Evolutionary conservation across 2,797 vertebrate species (phyloP), one percentile per base, ranked within the genome.

Genomic region (Arrhamphus sclerolepis): DNA sequence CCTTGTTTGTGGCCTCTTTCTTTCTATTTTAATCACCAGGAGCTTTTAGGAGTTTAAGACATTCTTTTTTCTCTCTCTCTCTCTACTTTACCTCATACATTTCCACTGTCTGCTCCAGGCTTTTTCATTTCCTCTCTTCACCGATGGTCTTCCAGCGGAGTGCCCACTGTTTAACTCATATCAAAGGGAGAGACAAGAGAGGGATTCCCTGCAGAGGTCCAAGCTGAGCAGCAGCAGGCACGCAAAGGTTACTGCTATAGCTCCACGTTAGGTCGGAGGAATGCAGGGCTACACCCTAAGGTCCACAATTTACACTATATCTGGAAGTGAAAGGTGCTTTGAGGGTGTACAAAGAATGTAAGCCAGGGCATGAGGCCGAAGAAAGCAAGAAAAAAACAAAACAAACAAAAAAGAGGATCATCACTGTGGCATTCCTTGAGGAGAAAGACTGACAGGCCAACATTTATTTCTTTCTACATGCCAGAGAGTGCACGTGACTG

Each of bases 81-180:
- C 72, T 60, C 56, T 49, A 41, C 52, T 76, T 16, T 71, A 66
- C 70, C 82, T 77, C n/a, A 6, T 56, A 55, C 68, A 77, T 76
- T 55, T 77, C 72, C 69, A 66, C 75, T 51, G 79, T 83, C 81
- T 75, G 59, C 77, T 78, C 47, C 18, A 19, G 78, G 80, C 70
- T 80, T 78, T 89, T 85, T 91, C 85, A 91, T 92, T 91, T 92
- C 88, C 89, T 89, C 51, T 85, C 62, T 72, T 67, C 51, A 39
- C 76, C 84, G 66, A 72, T 83, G 78, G 81, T 87, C 77, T 74
- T 80, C 78, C 66, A 41, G 72, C 64, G 70, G 59, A 79, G 82
- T 85, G 73, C 73, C 78, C 79, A 65, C 75, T 48, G 51, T 86
- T 88, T 87, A 75, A 81, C 70, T 84, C 61, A 51, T 73, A 86